Conservation (phyloP, 2,797 vertebrate genomes). For the Serranus cabrilla region DNA sequence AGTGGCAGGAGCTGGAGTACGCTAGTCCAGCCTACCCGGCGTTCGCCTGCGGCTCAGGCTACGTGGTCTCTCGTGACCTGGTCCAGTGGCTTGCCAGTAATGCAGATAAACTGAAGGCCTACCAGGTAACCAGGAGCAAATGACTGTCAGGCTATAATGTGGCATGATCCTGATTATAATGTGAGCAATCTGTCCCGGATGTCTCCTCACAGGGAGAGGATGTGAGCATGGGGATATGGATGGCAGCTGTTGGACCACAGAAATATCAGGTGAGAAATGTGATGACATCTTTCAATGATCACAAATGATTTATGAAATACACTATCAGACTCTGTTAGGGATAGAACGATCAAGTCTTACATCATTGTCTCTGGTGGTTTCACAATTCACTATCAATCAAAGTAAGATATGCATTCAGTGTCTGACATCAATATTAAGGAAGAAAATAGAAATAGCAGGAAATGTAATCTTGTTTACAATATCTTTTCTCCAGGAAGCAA, state of each 20-base stretch:
- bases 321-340: slow-evolving; percentile 1
- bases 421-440: slow-evolving; percentile 9
- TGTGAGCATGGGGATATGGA: slow-evolving; percentile 99
- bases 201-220: slow-evolving; percentile 92
- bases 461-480: background rate
- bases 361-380: background rate
- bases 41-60: slow-evolving; percentile 97
- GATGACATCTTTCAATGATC: background rate
- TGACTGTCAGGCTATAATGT: no score
- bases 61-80: slow-evolving; percentile 93
- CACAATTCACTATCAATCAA: background rate
- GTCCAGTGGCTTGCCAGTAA: slow-evolving; percentile 95
- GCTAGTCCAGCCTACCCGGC: slow-evolving; percentile 96
- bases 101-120: slow-evolving; percentile 91
- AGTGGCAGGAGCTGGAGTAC: slow-evolving; percentile 98
- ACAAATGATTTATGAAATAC: slow-evolving; percentile 16
- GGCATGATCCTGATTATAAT: background rate
- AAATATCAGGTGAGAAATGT: slow-evolving; percentile 89
- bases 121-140: slow-evolving; percentile 88
- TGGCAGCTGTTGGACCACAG: slow-evolving; percentile 95
- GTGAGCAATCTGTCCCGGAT: slow-evolving; percentile 18
- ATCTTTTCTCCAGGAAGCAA: no score
- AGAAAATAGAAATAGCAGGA: background rate
- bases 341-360: background rate
- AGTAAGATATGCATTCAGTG: slow-evolving; percentile 2